Conservation (phyloP, 2,888 invertebrate genomes). For the Therioaphis trifolii region DNA sequence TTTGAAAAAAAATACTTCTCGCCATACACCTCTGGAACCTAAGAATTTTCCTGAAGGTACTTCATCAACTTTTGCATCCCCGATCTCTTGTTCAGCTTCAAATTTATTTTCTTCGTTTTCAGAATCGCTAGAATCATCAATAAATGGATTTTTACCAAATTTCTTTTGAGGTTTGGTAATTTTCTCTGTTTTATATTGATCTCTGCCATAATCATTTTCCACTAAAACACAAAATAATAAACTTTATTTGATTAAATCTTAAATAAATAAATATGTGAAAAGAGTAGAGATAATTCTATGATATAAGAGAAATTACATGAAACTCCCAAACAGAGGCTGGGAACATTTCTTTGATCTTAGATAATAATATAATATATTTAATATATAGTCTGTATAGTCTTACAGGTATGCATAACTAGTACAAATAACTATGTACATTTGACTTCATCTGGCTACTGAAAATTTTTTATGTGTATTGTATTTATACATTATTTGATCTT, state of each 20-base stretch:
- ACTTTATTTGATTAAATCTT: not conserved
- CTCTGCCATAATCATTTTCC: not conserved
- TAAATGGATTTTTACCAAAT: constrained; percentile 54
- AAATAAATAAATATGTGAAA: not conserved
- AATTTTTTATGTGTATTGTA: too few relatives aligned
- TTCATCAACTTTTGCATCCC: constrained; percentile 14
- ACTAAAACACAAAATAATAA: constrained; percentile 28
- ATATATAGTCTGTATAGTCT: too few relatives aligned
- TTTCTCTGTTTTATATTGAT: constrained; percentile 40
- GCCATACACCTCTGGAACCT: constrained; percentile 63
- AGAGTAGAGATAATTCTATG: not conserved
- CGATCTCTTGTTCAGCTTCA: not conserved
- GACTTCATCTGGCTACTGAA: too few relatives aligned
- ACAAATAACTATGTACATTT: too few relatives aligned
- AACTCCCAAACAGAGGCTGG: not conserved
- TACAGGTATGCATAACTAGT: too few relatives aligned
- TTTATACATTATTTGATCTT: too few relatives aligned
- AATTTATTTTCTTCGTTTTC: constrained; percentile 37
- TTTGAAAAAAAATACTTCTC: constrained; percentile 64
- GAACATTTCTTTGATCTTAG: too few relatives aligned
- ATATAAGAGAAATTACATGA: not conserved
- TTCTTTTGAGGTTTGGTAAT: constrained; percentile 41
- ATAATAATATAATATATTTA: too few relatives aligned
- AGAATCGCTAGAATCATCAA: constrained; percentile 56
- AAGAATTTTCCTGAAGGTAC: constrained; percentile 60